phyloP scores from a whole-genome alignment of 1,140 invertebrate genomes.

The Trachymyrmex septentrionalis region DNA sequence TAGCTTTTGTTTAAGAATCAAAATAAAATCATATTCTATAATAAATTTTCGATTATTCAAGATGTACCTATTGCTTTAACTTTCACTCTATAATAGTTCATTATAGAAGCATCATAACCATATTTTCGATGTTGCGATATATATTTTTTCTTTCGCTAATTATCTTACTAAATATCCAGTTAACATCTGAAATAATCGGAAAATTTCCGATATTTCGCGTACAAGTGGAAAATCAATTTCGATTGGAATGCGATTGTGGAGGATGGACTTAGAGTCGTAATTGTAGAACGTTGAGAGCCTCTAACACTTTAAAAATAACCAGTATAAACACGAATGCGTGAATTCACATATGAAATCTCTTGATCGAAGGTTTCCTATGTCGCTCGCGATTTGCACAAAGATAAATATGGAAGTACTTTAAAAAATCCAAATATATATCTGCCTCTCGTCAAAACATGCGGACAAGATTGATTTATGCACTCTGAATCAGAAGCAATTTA shows the following conservation, averaged over 20 bases:
- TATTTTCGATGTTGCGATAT: not conserved
- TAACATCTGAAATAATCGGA: not conserved
- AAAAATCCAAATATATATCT: not conserved
- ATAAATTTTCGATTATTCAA: not conserved
- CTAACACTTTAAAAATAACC: constrained; percentile 21
- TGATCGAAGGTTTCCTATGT: not conserved
- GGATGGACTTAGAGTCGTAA: not conserved
- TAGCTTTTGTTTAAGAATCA: not conserved
- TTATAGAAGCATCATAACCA: not conserved
- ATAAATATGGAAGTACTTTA: constrained; percentile 1
- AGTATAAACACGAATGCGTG: not conserved
- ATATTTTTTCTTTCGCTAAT: not conserved
- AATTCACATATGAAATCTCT: not conserved
- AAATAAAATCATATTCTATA: not conserved
- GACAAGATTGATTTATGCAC: not conserved
- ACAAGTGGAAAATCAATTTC: not conserved
- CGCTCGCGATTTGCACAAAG: not conserved
- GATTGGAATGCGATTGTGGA: not conserved
- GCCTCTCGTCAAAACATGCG: not conserved
- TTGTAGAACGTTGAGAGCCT: not conserved
- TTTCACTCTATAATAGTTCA: not conserved
- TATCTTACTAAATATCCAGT: not conserved
- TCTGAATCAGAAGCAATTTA: not conserved
- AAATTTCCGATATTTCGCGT: not conserved
- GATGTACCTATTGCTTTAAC: not conserved